Base-by-base conservation (phyloP, 1,140 invertebrate species). In the Zaprionus davidi region DNA sequence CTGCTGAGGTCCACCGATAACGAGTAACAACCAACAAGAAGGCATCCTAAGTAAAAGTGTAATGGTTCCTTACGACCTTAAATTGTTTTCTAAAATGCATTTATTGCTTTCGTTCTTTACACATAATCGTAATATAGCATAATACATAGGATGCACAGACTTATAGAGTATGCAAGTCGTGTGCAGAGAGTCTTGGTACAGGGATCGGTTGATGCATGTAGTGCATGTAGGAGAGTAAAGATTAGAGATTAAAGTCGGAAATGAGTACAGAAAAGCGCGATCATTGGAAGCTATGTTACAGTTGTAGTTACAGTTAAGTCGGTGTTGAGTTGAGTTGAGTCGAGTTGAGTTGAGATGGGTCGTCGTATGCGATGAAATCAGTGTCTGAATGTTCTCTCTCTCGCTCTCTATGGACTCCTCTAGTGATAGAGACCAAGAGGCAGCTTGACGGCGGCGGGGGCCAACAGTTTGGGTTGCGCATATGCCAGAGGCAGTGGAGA, bases 41-140 rank as follows among this genome's bases (percentile, higher is more conserved):
- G n/a, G n/a, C n/a, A n/a, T n/a, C n/a, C n/a, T n/a, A n/a, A n/a
- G n/a, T n/a, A n/a, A n/a, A n/a, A n/a, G n/a, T n/a, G n/a, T n/a
- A n/a, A n/a, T n/a, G n/a, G n/a, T n/a, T n/a, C n/a, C n/a, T n/a
- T n/a, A n/a, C n/a, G n/a, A n/a, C n/a, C n/a, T n/a, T n/a, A n/a
- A 20, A 20, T 20, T 31, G 28, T 76, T 82, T 88, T 87, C 58
- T 71, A 68, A 63, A 79, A 90, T 90, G 85, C 85, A 90, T 90
- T 90, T 88, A 82, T 90, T 90, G 85, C 85, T 70, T 85, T 90
- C 65, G 72, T 79, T 90, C 1, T 90, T 81, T 78, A 84, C 75
- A 79, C 57, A 72, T 84, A 74, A 59, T 66, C 71, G 80, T 79
- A 71, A 70, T 46, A 72, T 51, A 71, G 68, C 58, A 69, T 67